Conservation (phyloP, 1,140 invertebrate genomes). For the Ceratina calcarata region DNA sequence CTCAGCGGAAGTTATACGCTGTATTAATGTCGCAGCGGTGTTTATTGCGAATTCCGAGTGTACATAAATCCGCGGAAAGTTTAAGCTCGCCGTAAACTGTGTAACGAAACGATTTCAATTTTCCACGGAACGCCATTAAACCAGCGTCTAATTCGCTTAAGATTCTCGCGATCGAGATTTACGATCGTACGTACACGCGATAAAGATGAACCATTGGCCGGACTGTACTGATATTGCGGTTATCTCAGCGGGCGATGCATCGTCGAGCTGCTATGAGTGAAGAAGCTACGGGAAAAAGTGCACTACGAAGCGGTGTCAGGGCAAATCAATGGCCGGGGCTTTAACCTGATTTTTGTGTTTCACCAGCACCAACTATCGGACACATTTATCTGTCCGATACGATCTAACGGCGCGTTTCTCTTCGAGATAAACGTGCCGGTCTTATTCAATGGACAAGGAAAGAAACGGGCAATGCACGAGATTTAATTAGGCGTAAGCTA, state of each 20-base stretch:
- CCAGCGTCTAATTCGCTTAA: not conserved
- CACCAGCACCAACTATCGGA: slow-evolving; percentile 58
- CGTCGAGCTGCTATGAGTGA: slow-evolving; percentile 10
- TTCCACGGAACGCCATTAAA: not conserved
- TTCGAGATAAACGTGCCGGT: not conserved
- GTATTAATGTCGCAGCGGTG: not conserved
- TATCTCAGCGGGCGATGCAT: not conserved
- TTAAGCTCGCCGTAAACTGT: not conserved
- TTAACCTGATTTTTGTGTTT: slow-evolving; percentile 71
- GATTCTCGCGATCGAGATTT: slow-evolving; percentile 36
- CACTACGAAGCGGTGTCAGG: not conserved
- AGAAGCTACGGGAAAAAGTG: slow-evolving; percentile 4
- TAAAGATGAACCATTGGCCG: slow-evolving; percentile 36
- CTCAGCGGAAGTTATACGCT: not conserved
- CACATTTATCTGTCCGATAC: slow-evolving; percentile 70
- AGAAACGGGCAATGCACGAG: no score
- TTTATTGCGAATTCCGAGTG: not conserved
- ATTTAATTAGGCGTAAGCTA: no score
- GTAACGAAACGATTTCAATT: not conserved
- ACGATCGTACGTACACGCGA: slow-evolving; percentile 14
- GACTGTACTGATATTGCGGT: slow-evolving; percentile 36
- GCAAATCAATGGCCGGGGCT: slow-evolving; percentile 66
- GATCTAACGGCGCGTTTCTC: slow-evolving; percentile 29
- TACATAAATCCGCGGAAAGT: not conserved
- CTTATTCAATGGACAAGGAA: not conserved